A percentile compares a stretch with the other conserved stretches of the same genome.
These are phyloP conservation scores for Diglossa cyanea DNA, from an alignment of 2,797 vertebrate species.

Conservation along the genomic window DNA sequence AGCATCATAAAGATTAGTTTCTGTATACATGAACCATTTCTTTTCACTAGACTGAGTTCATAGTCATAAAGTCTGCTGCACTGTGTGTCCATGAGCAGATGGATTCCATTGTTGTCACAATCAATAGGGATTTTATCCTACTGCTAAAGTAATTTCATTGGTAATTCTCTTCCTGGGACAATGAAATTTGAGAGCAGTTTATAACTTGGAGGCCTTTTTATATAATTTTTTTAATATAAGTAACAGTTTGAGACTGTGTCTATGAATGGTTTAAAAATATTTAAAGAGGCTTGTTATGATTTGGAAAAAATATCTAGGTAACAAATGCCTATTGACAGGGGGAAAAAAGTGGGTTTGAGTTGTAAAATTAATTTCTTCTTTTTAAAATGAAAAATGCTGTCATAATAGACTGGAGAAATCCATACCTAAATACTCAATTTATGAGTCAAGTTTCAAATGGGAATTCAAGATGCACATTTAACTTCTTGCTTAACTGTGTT, in stretches of 20 bases:
- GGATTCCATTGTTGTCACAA: background rate
- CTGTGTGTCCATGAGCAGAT: background rate
- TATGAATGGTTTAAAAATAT: background rate
- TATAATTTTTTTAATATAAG: background rate
- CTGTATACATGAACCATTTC: background rate
- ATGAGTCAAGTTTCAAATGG: background rate
- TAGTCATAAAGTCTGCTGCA: background rate
- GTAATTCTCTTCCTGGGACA: background rate
- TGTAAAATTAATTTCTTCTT: background rate
- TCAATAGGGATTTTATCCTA: background rate
- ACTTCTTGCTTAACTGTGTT: background rate
- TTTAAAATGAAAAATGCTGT: background rate
- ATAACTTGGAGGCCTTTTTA: background rate
- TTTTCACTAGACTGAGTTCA: background rate
- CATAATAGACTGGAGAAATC: background rate
- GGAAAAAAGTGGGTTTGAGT: background rate
- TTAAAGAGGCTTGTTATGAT: background rate
- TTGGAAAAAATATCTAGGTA: background rate
- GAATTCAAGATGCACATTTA: background rate
- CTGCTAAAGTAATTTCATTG: background rate
- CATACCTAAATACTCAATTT: background rate
- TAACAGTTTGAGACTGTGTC: background rate
- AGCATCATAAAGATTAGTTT: background rate
- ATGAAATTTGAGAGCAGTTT: background rate
- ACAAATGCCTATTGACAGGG: background rate